Conservation (phyloP, 2,113 vertebrate genomes). For the Mormoops blainvillei region DNA sequence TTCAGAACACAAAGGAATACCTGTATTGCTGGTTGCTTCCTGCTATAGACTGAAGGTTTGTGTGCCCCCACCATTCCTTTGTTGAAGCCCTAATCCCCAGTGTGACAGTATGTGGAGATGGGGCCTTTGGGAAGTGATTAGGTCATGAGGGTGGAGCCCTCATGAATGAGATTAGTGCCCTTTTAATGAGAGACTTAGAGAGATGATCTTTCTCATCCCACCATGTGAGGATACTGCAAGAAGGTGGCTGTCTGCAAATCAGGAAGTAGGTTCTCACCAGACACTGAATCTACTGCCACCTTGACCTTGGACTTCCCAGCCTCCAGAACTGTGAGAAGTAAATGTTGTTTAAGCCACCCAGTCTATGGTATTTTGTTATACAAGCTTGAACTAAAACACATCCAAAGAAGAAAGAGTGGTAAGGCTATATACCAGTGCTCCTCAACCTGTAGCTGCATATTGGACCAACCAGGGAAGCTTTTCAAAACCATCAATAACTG, state of each 20-base stretch:
- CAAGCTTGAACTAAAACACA: neutral
- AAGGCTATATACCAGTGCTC: neutral
- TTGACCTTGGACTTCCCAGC: neutral
- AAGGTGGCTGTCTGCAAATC: neutral
- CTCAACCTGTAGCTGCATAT: neutral
- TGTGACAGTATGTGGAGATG: neutral
- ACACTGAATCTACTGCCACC: neutral
- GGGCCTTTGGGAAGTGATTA: neutral
- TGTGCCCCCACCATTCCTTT: neutral
- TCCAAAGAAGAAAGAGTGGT: neutral
- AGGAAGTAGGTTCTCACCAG: neutral
- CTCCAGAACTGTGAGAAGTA: neutral
- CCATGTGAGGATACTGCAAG: neutral
- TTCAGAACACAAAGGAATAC: neutral
- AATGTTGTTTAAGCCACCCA: neutral
- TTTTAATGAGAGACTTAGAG: neutral
- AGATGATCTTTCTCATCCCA: neutral
- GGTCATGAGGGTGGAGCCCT: neutral
- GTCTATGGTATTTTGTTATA: neutral
- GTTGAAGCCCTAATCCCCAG: neutral
- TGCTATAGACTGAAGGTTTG: neutral
- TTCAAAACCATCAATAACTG: neutral
- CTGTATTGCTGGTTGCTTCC: neutral
- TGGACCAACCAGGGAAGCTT: neutral
- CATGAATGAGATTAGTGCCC: neutral